A percentile compares a stretch with the other conserved stretches of the same genome.
Conservation (phyloP, 2,113 vertebrate genomes). For the zebrafish (Danio rerio) region GRCz12tu NC_133193.1:17948501-17949000, state of each 20-base stretch:
- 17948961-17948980: constrained; percentile 68
- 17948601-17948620: too few relatives aligned
- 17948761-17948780: too few relatives aligned
- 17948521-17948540: not conserved
- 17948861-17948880: constrained; percentile 63
- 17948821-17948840: not conserved
- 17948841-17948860: constrained; percentile 44
- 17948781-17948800: not conserved
- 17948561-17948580: not conserved
- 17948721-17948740: too few relatives aligned
- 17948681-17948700: too few relatives aligned
- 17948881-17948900: constrained; percentile 74
- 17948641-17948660: not conserved
- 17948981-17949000: constrained; percentile 35
- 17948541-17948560: not conserved
- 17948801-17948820: not conserved
- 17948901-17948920: constrained; percentile 77
- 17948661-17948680: too few relatives aligned
- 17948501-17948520: not conserved
- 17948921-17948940: constrained; percentile 67
- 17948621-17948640: too few relatives aligned
- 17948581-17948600: not conserved
- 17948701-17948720: too few relatives aligned
- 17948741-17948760: too few relatives aligned
- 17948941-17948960: constrained; percentile 76